Evolutionary conservation across 92 coral and sea anemone species (phyloP).

Genomic region (Siderastrea siderea): DNA sequence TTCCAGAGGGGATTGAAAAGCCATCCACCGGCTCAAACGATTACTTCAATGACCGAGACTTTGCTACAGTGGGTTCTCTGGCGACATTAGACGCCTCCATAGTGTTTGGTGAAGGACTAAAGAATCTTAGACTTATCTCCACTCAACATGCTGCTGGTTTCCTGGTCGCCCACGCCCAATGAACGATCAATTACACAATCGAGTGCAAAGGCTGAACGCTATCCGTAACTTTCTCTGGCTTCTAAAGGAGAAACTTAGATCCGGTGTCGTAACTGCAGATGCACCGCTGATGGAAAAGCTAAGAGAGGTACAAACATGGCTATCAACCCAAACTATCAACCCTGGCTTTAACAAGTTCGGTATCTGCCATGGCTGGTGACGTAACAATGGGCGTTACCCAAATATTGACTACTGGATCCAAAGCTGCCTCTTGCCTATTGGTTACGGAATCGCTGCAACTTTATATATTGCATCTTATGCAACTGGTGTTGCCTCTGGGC

Average conservation of each 20-base stretch:
- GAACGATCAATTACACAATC: slow-evolving; percentile 8
- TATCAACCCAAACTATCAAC: slow-evolving; percentile 47
- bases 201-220: slow-evolving; percentile 3
- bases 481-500: too few relatives aligned
- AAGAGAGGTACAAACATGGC: slow-evolving; percentile 35
- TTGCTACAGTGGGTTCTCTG: slow-evolving; percentile 8
- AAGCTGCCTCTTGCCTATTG: too few relatives aligned
- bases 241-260: slow-evolving; percentile 13
- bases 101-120: slow-evolving; percentile 14
- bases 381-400: too few relatives aligned
- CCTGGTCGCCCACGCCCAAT: neutral
- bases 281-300: slow-evolving; percentile 8
- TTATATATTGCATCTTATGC: too few relatives aligned
- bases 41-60: slow-evolving; percentile 10
- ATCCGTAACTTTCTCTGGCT: neutral
- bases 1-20: neutral
- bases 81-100: slow-evolving; percentile 12
- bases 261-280: slow-evolving; percentile 21
- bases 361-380: too few relatives aligned
- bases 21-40: neutral
- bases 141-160: neutral
- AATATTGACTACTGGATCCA: too few relatives aligned
- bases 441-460: too few relatives aligned
- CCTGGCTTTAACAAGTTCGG: neutral
- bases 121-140: neutral